Conservation (phyloP, 2,797 vertebrate genomes). For the Liasis olivaceus region DNA sequence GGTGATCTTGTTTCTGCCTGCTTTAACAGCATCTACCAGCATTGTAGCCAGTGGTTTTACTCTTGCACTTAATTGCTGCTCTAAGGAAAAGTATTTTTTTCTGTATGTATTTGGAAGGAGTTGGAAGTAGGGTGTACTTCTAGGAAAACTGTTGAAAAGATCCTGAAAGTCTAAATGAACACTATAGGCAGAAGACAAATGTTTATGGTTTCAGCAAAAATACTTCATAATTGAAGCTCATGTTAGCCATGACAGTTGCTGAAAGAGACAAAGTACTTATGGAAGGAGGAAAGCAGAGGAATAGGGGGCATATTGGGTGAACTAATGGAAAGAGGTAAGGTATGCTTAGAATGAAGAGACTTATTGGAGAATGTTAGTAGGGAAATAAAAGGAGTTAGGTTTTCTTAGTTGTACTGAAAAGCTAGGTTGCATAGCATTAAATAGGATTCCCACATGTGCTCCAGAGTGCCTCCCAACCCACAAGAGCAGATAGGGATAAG, state of each 20-base stretch:
- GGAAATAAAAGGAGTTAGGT: background rate
- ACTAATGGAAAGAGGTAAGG: background rate
- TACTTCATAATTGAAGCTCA: background rate
- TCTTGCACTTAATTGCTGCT: background rate
- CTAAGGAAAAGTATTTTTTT: background rate
- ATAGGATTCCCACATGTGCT: background rate
- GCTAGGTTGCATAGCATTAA: background rate
- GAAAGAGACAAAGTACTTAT: background rate
- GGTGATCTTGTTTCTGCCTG: slow-evolving; percentile 11
- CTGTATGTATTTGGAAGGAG: background rate
- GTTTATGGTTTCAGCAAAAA: background rate
- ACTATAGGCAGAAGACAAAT: background rate
- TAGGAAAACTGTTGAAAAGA: background rate
- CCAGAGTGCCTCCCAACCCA: background rate
- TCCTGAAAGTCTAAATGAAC: background rate
- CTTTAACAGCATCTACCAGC: slow-evolving; percentile 20
- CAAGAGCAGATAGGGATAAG: background rate
- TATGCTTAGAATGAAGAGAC: background rate
- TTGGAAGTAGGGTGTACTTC: background rate
- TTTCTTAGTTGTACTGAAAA: background rate
- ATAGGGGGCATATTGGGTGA: background rate
- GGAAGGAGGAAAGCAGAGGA: background rate
- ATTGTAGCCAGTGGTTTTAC: background rate
- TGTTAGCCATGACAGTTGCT: background rate
- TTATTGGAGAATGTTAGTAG: background rate